Evolutionary conservation across 2,113 vertebrate species (phyloP), one percentile per base, ranked within the genome.

Genomic region (Hypanus sabinus): DNA sequence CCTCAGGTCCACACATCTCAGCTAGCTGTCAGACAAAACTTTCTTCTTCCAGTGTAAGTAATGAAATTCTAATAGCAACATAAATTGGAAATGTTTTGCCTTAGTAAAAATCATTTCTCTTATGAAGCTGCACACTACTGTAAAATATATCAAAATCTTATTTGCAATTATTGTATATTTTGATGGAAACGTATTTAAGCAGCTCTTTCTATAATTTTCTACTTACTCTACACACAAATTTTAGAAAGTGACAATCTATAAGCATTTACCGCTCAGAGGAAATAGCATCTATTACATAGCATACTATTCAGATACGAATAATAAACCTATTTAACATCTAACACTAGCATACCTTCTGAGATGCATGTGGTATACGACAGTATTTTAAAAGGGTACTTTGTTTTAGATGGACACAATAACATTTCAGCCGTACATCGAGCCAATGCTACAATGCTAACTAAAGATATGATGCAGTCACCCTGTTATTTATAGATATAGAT

Each of bases 361-460:
- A 62, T 88, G 57, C 27, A 62, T 90, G 46, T 33, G n/a, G 18
- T 91, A 22, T 18, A 22, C 22, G 55, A 75, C 12, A 75, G 1
- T 7, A 73, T 93, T 73, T 73, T 46, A 46, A 93, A 75, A 73
- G 73, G 68, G 73, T 30, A 55, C 22, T 55, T 73, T 71, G 65
- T 71, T 93, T 70, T 75, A 16, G 91, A 73, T 93, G 73, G n/a
- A 87, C 36, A 95, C 75, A 0, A 46, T 79, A 0, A 10, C 65
- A n/a, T n/a, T 85, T 85, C 75, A 91, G 0, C 0, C 16, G 92
- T 4, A 24, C 60, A 68, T 0, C 0, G 22, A 94, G 24, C 57
- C 36, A 95, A 95, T 96, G 95, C 95, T 60, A 95, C 36, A 95
- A 95, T 96, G 95, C 95, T 60, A 95, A 94, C 94, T 95, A 95